phyloP scores from a whole-genome alignment of 2,888 invertebrate genomes.

The Xestia rhomboidea region DNA sequence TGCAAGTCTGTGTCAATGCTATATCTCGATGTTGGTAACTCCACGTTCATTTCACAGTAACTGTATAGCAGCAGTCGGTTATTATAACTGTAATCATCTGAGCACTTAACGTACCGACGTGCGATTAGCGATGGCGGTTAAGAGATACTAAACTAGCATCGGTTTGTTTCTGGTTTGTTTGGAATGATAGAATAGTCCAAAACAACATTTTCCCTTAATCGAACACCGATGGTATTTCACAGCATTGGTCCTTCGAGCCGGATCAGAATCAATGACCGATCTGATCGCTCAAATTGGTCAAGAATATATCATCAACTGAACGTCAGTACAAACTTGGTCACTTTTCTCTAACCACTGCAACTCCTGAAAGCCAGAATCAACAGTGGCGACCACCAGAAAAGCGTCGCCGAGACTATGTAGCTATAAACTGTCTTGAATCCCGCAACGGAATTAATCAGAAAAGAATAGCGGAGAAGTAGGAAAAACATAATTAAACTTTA shows the following conservation, averaged over 20 bases:
- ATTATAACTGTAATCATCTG: conserved; percentile 65
- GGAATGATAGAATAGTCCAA: not conserved
- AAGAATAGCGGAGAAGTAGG: not conserved
- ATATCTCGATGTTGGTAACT: conserved; percentile 28
- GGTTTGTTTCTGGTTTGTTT: not conserved
- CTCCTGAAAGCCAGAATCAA: not conserved
- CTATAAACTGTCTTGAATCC: not conserved
- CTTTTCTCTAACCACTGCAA: not conserved
- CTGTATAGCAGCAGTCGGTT: conserved; percentile 63
- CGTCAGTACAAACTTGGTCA: not conserved
- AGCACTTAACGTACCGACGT: conserved; percentile 51
- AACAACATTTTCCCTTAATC: not conserved
- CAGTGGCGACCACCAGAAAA: not conserved
- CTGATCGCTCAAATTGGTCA: not conserved
- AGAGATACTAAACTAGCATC: conserved; percentile 30
- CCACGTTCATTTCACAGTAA: conserved; percentile 59
- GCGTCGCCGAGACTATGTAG: not conserved
- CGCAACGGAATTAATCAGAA: too few species aligned
- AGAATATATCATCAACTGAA: not conserved
- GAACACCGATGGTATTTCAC: not conserved
- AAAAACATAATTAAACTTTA: not conserved
- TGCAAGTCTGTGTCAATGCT: conserved; percentile 13
- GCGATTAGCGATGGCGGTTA: conserved; percentile 52
- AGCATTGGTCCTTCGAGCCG: conserved; percentile 6
- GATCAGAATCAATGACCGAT: not conserved